Percentiles rank a stretch among this genome's conserved stretches.
Conservation (phyloP, 2,113 vertebrate genomes). For the Paraplagusia blochii region DNA sequence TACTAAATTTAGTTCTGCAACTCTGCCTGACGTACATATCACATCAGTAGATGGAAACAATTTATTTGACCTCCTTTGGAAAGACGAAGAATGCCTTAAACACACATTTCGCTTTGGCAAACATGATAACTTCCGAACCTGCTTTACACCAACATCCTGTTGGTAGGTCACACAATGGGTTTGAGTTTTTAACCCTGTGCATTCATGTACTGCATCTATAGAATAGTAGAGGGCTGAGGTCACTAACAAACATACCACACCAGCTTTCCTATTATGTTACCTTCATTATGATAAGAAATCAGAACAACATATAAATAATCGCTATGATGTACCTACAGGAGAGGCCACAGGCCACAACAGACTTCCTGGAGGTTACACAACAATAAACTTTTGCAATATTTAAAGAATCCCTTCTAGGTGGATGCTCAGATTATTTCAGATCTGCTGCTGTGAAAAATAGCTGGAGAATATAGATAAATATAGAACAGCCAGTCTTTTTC, state of each 20-base stretch:
- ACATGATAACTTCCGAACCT: background rate
- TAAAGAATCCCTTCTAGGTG: constrained; percentile 13
- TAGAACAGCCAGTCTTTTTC: background rate
- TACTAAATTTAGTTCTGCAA: too few relatives aligned
- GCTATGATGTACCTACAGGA: constrained; percentile 23
- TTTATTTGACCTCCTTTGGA: too few relatives aligned
- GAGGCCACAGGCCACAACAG: background rate
- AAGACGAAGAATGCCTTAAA: too few relatives aligned
- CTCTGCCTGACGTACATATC: too few relatives aligned
- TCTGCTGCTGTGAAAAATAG: constrained; percentile 5
- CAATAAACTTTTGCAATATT: constrained; percentile 4
- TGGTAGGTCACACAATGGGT: constrained; percentile 25
- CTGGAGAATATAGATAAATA: constrained; percentile 10
- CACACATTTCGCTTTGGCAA: background rate
- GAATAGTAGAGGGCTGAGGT: constrained; percentile 13
- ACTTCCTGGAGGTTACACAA: constrained; percentile 22
- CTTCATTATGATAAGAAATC: background rate
- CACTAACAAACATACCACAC: background rate
- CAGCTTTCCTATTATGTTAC: background rate
- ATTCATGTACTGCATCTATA: constrained; percentile 13
- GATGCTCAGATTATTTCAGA: constrained; percentile 21
- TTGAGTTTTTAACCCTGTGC: constrained; percentile 43
- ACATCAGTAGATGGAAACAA: too few relatives aligned
- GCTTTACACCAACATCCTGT: constrained; percentile 20
- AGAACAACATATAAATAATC: constrained; percentile 2